A percentile compares a stretch with the other conserved stretches of the same genome.
These are phyloP conservation scores for Erynnis tages DNA, from an alignment of 2,888 invertebrate genomes.

Conservation along the genomic window DNA sequence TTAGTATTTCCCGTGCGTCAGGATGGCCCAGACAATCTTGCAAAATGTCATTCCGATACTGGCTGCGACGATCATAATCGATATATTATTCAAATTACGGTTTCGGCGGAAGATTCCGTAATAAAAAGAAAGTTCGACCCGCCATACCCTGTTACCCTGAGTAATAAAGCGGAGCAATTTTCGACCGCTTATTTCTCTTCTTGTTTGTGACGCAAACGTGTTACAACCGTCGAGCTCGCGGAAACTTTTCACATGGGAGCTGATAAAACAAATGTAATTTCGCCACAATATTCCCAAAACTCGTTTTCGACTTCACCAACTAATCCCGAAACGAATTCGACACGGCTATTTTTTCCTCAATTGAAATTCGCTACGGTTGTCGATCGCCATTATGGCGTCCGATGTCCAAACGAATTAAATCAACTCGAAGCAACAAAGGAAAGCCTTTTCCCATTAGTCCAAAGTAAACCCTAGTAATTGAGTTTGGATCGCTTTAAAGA, in stretches of 20 bases:
- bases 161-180: conserved; percentile 48
- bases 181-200: conserved; percentile 46
- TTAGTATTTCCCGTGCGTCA: conserved; percentile 17
- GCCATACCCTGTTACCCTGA: conserved; percentile 37
- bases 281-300: conserved; percentile 35
- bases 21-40: conserved; percentile 12
- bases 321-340: conserved; percentile 4
- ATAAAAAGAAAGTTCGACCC: conserved; percentile 40
- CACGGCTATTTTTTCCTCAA: conserved; percentile 14
- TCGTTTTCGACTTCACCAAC: conserved; percentile 27
- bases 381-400: conserved; percentile 43
- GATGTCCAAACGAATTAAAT: conserved; percentile 64
- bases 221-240: conserved; percentile 36
- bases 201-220: conserved; percentile 46
- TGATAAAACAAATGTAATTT: conserved; percentile 48
- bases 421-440: conserved; percentile 58
- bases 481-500: conserved; percentile 76
- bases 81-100: conserved; percentile 46
- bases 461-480: conserved; percentile 75
- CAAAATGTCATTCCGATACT: conserved; percentile 17
- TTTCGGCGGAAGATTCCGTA: conserved; percentile 38
- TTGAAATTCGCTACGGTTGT: conserved; percentile 26
- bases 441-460: conserved; percentile 66
- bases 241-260: conserved; percentile 38
- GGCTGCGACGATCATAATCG: conserved; percentile 29